A percentile compares a stretch with the other conserved stretches of the same genome.
Evolutionary conservation across 1,140 invertebrate genomes (phyloP).

Genomic region (Bombus pascuorum): DNA sequence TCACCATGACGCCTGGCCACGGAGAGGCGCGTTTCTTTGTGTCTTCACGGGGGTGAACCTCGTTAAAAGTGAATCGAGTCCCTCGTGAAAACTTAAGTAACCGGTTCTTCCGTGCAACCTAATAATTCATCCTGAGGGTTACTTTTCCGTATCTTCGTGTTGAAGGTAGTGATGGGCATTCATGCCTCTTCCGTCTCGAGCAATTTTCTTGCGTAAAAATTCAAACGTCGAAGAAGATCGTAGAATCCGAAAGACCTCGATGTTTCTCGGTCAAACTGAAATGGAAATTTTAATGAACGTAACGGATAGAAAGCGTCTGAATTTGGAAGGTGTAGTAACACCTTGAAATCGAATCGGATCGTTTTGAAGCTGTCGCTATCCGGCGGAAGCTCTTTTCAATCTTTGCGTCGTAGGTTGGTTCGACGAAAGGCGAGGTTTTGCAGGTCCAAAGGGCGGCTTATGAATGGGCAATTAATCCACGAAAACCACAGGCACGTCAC

Average conservation of each 20-base stretch:
- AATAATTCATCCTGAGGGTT: slow-evolving; percentile 61
- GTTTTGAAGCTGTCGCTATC: neutral
- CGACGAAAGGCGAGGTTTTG: slow-evolving; percentile 6
- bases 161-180: neutral
- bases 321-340: neutral
- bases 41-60: slow-evolving; percentile 21
- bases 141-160: neutral
- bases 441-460: slow-evolving; percentile 56
- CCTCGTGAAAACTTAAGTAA: slow-evolving; percentile 60
- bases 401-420: slow-evolving; percentile 3
- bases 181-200: neutral
- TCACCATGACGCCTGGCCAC: slow-evolving; percentile 5
- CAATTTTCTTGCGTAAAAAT: neutral
- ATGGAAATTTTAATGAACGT: neutral
- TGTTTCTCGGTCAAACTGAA: neutral
- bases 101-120: slow-evolving; percentile 30
- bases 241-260: neutral
- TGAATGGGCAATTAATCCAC: slow-evolving; percentile 72
- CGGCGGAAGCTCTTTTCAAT: slow-evolving; percentile 45
- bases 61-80: slow-evolving; percentile 54
- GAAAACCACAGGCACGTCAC: slow-evolving; percentile 56
- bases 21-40: slow-evolving; percentile 14
- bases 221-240: neutral
- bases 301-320: neutral
- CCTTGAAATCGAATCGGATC: too few relatives aligned